Evolutionary conservation across 2,888 invertebrate species (phyloP).

Genomic region (Drosophila melanocephala): DNA sequence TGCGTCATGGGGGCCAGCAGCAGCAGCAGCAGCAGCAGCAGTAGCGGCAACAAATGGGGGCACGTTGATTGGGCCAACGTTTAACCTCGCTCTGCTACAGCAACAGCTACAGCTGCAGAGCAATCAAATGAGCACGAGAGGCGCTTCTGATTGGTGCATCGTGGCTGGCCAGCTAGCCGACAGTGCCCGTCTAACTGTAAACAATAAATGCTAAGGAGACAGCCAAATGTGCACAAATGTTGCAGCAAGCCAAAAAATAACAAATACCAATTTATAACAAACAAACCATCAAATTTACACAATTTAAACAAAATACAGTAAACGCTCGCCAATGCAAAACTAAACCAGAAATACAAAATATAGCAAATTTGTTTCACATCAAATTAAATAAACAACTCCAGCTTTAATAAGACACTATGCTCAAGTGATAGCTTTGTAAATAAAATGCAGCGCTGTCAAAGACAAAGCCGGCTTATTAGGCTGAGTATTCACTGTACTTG

Average conservation of each 20-base stretch:
- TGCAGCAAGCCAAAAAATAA: slow-evolving; percentile 44
- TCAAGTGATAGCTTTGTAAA: not conserved
- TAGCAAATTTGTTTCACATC: no score
- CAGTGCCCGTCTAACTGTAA: slow-evolving; percentile 54
- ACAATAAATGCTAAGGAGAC: slow-evolving; percentile 57
- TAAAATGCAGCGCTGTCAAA: not conserved
- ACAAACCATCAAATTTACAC: slow-evolving; percentile 46
- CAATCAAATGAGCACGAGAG: slow-evolving; percentile 49
- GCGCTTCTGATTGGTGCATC: slow-evolving; percentile 66
- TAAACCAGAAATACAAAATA: not conserved
- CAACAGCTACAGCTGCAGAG: slow-evolving; percentile 11
- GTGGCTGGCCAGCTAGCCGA: slow-evolving; percentile 3
- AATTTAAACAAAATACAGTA: slow-evolving; percentile 52
- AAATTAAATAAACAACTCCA: not conserved
- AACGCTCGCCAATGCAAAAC: not conserved
- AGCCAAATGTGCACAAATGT: slow-evolving; percentile 74
- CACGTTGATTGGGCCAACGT: slow-evolving; percentile 78
- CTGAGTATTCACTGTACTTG: slow-evolving; percentile 1
- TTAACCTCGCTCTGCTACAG: slow-evolving; percentile 62
- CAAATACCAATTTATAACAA: slow-evolving; percentile 28
- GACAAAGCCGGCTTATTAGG: not conserved
- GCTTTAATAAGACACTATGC: not conserved
- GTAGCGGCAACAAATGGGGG: slow-evolving; percentile 68
- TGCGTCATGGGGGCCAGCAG: slow-evolving; percentile 64
- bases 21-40: slow-evolving; percentile 25